A percentile compares a stretch with the other conserved stretches of the same genome.
Conservation (phyloP, 2,113 vertebrate genomes). For the Fregetta grallaria region DNA sequence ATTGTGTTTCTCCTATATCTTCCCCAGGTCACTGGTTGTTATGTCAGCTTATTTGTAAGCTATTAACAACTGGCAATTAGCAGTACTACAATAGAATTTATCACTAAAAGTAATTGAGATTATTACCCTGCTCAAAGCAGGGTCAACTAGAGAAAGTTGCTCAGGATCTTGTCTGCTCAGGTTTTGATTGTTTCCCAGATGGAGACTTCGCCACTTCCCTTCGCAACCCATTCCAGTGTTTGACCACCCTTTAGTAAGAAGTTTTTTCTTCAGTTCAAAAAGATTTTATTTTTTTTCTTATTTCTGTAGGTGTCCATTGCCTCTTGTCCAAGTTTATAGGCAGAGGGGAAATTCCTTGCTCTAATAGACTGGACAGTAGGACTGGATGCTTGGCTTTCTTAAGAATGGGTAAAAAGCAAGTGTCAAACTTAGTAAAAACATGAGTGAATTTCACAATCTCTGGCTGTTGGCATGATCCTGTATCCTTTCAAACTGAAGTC, state of each 20-base stretch:
- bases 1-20: not conserved
- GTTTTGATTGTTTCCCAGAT: not conserved
- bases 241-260: not conserved
- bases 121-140: not conserved
- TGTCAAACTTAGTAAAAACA: not conserved
- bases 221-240: not conserved
- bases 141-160: not conserved
- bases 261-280: not conserved
- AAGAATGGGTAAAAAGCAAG: not conserved
- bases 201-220: not conserved
- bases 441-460: not conserved
- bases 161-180: not conserved
- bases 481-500: not conserved
- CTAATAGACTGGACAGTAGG: not conserved
- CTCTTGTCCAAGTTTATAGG: not conserved
- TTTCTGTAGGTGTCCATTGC: not conserved
- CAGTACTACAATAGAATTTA: not conserved
- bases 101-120: not conserved
- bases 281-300: not conserved
- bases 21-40: not conserved
- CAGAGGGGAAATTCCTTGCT: not conserved
- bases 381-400: not conserved
- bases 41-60: conserved; percentile 14
- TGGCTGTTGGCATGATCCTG: not conserved
- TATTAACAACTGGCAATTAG: not conserved